Percentiles rank a stretch among this genome's conserved stretches.
These are phyloP conservation scores for Catocala nupta DNA, from an alignment of 2,888 invertebrate genomes.

Conservation along the genomic window DNA sequence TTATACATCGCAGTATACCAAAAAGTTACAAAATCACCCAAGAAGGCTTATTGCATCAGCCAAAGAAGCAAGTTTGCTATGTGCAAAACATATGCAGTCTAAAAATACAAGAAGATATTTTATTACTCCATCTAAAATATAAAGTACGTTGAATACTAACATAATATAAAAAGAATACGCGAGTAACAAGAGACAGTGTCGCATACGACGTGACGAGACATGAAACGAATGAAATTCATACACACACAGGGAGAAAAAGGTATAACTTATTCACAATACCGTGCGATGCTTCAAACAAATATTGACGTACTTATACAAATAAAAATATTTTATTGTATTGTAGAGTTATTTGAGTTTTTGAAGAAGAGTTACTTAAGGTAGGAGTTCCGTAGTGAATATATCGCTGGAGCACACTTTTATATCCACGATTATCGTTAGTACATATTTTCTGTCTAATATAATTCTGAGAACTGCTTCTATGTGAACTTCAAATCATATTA, in stretches of 20 bases:
- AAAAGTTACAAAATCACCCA: too few relatives aligned
- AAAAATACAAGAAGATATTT: background rate
- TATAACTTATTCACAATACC: constrained; percentile 38
- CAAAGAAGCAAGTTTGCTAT: too few relatives aligned
- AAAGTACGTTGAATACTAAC: constrained; percentile 5
- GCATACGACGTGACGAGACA: constrained; percentile 34
- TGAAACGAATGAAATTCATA: constrained; percentile 29
- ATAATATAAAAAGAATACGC: constrained; percentile 3
- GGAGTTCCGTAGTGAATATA: too few relatives aligned
- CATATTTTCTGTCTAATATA: too few relatives aligned
- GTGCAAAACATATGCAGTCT: too few relatives aligned
- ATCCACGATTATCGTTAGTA: too few relatives aligned
- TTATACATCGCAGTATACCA: too few relatives aligned
- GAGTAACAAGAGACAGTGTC: constrained; percentile 18
- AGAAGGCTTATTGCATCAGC: too few relatives aligned
- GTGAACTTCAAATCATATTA: too few relatives aligned
- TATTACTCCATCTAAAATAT: background rate
- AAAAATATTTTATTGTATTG: constrained; percentile 3
- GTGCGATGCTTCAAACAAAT: constrained; percentile 16
- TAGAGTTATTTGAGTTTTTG: constrained; percentile 7
- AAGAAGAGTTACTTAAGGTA: background rate
- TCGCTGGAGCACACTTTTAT: too few relatives aligned
- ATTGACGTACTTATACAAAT: constrained; percentile 20
- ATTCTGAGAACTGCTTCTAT: too few relatives aligned
- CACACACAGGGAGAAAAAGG: constrained; percentile 11